Evolutionary conservation across 2,797 vertebrate species (phyloP), one percentile per base, ranked within the genome.

Genomic region (Chiropotes sagulatus): DNA sequence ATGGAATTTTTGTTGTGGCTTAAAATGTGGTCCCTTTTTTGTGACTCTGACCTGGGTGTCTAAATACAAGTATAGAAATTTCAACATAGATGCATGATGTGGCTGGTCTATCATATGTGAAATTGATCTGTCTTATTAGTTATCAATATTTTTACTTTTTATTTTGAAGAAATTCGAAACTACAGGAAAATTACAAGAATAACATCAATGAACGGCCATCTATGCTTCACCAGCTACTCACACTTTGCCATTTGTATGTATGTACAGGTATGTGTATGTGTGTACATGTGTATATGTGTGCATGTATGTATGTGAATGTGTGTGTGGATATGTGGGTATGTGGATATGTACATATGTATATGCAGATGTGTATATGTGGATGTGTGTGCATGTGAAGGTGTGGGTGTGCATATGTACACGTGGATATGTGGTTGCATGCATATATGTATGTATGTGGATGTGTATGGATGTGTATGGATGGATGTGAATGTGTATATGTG

Each of bases 131-230:
- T 6, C 46, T 80, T 73, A 73, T 41, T 28, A 46, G 41, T 78
- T 67, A 82, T 36, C 20, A 81, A 52, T 81, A 87, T 33, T 72
- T 92, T 80, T 70, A 88, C 30, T 76, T 93, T 95, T 80, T 52
- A 81, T 48, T 89, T 86, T 90, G n/a, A 81, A 58, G 50, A 95
- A 48, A 64, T 58, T 87, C 4, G 61, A 82, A 95, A 92, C n/a
- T 83, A 8, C 36, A 92, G 36, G 78, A 95, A 94, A 41, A 86
- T 50, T 48, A 19, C 36, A 89, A 78, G 24, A 76, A 58, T 72
- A 48, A 26, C 22, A 4, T 39, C 30, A 86, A 26, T 14, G 22
- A 88, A 88, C 33, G 79, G 30, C 22, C 4, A 14, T 4, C 39
- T 44, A 28, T 30, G 58, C n/a, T 87, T 58, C 26, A 87, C 30